Percentiles rank a stretch among this genome's conserved stretches.
Evolutionary conservation across 2,797 vertebrate species (phyloP).

Genomic region (Enteromius afrohamiltoni): DNA sequence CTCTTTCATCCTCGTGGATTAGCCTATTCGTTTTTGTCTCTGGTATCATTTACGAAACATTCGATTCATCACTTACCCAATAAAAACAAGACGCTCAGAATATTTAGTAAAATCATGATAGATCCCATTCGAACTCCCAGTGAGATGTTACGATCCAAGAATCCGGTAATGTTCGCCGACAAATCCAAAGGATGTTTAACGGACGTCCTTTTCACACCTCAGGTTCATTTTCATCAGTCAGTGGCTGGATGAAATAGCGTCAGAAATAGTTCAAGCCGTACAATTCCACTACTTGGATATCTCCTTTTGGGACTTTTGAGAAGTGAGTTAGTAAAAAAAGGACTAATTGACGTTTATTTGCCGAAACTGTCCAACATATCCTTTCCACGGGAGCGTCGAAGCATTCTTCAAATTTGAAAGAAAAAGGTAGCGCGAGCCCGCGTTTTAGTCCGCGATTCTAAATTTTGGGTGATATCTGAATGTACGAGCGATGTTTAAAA

Average conservation of each 20-base stretch:
- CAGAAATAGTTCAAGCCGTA: slow-evolving; percentile 19
- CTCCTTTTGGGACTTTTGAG: slow-evolving; percentile 24
- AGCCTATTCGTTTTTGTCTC: neutral
- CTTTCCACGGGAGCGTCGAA: slow-evolving; percentile 14
- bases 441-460: neutral
- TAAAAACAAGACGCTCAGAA: slow-evolving; percentile 60
- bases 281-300: slow-evolving; percentile 16
- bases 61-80: slow-evolving; percentile 58
- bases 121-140: slow-evolving; percentile 49
- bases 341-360: neutral
- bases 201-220: slow-evolving; percentile 35
- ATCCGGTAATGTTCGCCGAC: slow-evolving; percentile 24
- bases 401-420: slow-evolving; percentile 18
- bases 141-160: slow-evolving; percentile 21
- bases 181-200: slow-evolving; percentile 42
- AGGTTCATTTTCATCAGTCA: slow-evolving; percentile 44
- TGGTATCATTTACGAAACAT: neutral
- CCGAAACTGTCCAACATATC: slow-evolving; percentile 20
- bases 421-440: neutral
- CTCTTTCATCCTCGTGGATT: neutral
- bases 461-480: neutral
- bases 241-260: slow-evolving; percentile 27
- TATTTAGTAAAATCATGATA: slow-evolving; percentile 64
- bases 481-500: neutral
- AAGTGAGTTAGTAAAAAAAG: neutral